These are phyloP conservation scores for Mesorhabditis sp. DNA, from an alignment of 2,888 invertebrate species.

Conservation along the genomic window DNA sequence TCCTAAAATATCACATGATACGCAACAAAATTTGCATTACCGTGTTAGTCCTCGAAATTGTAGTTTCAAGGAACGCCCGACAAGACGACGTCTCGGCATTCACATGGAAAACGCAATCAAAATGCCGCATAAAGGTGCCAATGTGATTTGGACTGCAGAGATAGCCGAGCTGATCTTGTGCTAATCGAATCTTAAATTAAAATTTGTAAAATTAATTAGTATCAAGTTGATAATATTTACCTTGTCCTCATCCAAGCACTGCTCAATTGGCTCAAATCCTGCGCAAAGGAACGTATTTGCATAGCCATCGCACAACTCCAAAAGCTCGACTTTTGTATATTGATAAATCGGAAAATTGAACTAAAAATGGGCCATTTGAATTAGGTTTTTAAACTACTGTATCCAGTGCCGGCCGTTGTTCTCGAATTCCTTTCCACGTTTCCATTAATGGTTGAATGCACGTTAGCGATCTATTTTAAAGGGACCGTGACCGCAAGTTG, in stretches of 20 bases:
- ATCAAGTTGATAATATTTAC: not conserved
- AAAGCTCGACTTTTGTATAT: slow-evolving; percentile 3
- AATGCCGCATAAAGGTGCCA: not conserved
- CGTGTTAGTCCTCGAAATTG: not conserved
- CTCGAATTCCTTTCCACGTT: slow-evolving; percentile 2
- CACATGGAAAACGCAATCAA: not conserved
- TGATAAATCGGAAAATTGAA: not conserved
- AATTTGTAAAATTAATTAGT: not conserved
- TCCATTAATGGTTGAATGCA: not conserved
- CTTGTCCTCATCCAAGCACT: not conserved
- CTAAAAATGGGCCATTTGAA: not conserved
- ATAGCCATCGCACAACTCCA: slow-evolving; percentile 4
- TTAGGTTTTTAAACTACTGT: not conserved
- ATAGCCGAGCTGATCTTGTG: slow-evolving; percentile 4
- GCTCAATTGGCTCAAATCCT: slow-evolving; percentile 4
- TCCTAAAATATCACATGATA: too few species aligned
- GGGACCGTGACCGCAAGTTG: not conserved
- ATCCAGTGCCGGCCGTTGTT: not conserved
- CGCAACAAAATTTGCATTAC: not conserved
- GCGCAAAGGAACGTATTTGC: slow-evolving; percentile 4
- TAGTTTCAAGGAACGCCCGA: not conserved
- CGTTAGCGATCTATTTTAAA: not conserved
- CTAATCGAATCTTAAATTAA: not conserved
- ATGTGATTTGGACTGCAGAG: not conserved
- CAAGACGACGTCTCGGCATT: not conserved